Conservation (phyloP, 2,113 vertebrate genomes). For the Hiodon tergisus region DNA sequence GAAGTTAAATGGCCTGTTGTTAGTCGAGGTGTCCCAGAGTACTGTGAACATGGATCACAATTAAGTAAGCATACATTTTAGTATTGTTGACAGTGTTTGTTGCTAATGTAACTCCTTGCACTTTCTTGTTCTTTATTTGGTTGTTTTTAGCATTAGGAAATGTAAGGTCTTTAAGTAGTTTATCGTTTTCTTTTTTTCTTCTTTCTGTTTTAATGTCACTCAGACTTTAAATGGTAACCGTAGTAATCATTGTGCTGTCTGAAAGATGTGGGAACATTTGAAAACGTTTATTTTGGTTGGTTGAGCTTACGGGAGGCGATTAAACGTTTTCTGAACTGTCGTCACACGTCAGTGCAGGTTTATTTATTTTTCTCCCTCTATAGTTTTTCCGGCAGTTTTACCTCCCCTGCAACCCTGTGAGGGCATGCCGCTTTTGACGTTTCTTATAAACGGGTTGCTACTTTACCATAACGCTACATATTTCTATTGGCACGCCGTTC, state of each 20-base stretch:
- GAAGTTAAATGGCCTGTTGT: too few relatives aligned
- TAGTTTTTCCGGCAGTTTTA: background rate
- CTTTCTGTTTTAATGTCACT: background rate
- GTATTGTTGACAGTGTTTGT: background rate
- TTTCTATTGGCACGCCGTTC: background rate
- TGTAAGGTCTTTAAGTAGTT: background rate
- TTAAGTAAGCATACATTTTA: background rate
- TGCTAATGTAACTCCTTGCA: background rate
- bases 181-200: background rate
- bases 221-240: background rate
- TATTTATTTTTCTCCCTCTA: background rate
- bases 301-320: background rate
- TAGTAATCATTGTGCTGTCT: background rate
- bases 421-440: background rate
- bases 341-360: too few relatives aligned
- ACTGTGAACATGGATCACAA: background rate
- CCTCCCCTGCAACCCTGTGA: background rate
- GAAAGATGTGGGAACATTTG: background rate
- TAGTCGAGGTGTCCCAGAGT: background rate
- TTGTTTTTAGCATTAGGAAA: background rate
- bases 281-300: background rate
- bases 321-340: background rate
- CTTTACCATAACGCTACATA: background rate
- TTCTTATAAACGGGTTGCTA: slow-evolving; percentile 1
- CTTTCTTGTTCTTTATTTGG: background rate